A percentile compares a stretch with the other conserved stretches of the same genome.
Evolutionary conservation across 1,140 invertebrate genomes (phyloP).

Genomic region (Chymomyza costata): DNA sequence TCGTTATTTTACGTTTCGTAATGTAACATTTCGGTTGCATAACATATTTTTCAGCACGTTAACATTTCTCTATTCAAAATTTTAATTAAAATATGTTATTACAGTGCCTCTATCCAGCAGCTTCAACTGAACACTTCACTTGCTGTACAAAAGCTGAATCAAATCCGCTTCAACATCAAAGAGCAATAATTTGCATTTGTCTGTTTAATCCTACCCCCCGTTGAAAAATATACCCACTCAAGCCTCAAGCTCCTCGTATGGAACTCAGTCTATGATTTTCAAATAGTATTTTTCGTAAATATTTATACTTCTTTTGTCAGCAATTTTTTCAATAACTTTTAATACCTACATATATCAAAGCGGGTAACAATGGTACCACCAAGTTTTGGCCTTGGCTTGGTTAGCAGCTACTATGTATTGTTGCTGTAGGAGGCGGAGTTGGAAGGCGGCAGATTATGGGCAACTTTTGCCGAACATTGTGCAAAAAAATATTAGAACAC

Average conservation of each 20-base stretch:
- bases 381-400: neutral
- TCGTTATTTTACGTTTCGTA: no score
- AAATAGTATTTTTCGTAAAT: slow-evolving; percentile 71
- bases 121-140: no score
- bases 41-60: no score
- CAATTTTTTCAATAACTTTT: slow-evolving; percentile 72
- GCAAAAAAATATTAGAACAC: slow-evolving; percentile 42
- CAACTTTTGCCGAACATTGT: slow-evolving; percentile 39
- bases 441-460: slow-evolving; percentile 38
- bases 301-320: slow-evolving; percentile 74
- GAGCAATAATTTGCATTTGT: slow-evolving; percentile 42
- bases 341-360: slow-evolving; percentile 65
- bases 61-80: no score
- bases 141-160: no score
- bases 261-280: slow-evolving; percentile 33
- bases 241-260: no score
- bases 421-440: neutral
- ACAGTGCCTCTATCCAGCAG: no score
- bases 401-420: neutral
- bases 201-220: no score
- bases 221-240: no score
- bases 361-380: slow-evolving; percentile 48
- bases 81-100: no score
- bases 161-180: slow-evolving; percentile 34
- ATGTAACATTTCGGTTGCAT: no score